These are phyloP conservation scores for Heliocidaris erythrogramma DNA, from an alignment of 35 echinoderm and acorn worm genomes.

Conservation along the genomic window DNA sequence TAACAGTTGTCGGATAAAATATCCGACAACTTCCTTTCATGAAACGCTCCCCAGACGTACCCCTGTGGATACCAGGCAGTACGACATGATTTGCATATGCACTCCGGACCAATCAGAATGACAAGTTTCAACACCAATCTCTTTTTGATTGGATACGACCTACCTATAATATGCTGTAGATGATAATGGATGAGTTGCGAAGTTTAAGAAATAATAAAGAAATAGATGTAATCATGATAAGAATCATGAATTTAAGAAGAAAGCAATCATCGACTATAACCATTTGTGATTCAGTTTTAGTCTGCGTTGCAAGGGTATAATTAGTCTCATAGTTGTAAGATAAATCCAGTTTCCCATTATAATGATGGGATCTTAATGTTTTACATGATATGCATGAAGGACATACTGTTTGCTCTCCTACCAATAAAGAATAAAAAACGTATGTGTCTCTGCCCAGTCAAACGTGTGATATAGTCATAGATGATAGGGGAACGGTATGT, in stretches of 20 bases:
- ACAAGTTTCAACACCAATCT: too few species aligned
- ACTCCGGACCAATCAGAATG: too few species aligned
- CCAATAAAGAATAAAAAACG: background rate
- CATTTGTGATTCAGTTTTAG: background rate
- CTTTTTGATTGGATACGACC: too few species aligned
- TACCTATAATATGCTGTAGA: background rate
- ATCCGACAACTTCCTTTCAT: too few species aligned
- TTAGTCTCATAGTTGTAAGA: background rate
- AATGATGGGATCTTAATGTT: background rate
- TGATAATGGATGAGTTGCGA: background rate
- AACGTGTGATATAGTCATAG: background rate
- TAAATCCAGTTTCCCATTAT: background rate
- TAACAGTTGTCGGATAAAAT: too few species aligned
- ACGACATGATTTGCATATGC: too few species aligned
- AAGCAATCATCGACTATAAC: background rate
- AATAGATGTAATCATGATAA: background rate
- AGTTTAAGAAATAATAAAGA: background rate
- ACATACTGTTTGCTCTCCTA: background rate
- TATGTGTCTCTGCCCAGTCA: background rate
- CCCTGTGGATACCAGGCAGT: too few species aligned
- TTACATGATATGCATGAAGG: background rate
- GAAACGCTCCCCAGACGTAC: too few species aligned
- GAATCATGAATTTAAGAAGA: background rate
- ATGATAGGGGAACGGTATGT: background rate
- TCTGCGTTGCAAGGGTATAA: background rate